Evolutionary conservation across 1,140 invertebrate species (phyloP).

Genomic region (Micrasema longulum): DNA sequence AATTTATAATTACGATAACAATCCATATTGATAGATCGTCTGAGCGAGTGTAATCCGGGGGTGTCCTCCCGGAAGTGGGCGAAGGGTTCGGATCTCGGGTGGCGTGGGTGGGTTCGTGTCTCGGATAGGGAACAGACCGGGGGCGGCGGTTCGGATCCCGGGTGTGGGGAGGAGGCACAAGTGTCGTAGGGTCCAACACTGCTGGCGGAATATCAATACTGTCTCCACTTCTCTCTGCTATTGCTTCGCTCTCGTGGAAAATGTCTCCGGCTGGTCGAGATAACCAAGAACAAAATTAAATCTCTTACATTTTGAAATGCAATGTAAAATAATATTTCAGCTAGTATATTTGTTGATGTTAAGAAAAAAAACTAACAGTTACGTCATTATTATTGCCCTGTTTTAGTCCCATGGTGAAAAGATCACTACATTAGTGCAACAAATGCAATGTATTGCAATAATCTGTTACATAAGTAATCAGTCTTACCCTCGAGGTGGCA

Average conservation of each 20-base stretch:
- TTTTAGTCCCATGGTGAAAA: no score
- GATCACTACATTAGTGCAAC: no score
- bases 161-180: slow-evolving; percentile 5
- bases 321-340: no score
- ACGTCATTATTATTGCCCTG: no score
- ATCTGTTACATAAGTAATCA: no score
- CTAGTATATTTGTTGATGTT: no score
- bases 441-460: no score
- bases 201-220: slow-evolving; percentile 55
- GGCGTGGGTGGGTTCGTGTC: slow-evolving; percentile 18
- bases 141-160: slow-evolving; percentile 7
- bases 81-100: neutral
- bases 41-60: slow-evolving; percentile 43
- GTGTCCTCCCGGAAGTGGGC: slow-evolving; percentile 21
- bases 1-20: slow-evolving; percentile 55
- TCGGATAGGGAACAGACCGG: slow-evolving; percentile 31
- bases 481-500: no score
- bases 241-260: slow-evolving; percentile 53
- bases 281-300: no score
- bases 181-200: slow-evolving; percentile 47
- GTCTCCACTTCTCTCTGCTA: slow-evolving; percentile 52
- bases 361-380: no score
- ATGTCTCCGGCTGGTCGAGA: slow-evolving; percentile 35
- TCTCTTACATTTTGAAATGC: no score
- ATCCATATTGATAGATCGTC: slow-evolving; percentile 56